Evolutionary conservation across 1,140 invertebrate species (phyloP).

Genomic region (Pogonognathellus flavescens): DNA sequence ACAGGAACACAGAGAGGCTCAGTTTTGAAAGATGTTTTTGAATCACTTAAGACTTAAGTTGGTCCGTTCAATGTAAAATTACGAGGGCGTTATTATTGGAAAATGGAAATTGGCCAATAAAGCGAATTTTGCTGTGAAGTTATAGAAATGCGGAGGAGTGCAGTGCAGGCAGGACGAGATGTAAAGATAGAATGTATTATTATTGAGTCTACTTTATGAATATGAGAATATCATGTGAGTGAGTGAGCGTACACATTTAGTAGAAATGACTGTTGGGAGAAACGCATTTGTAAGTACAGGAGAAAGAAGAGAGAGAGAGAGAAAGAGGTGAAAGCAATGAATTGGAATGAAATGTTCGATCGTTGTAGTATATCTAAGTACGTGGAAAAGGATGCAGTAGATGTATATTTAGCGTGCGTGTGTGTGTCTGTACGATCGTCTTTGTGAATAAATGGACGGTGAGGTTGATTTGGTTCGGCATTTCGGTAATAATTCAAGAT

Average conservation of each 20-base stretch:
- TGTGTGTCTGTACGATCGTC: constrained; percentile 1
- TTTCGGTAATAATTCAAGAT: constrained; percentile 46
- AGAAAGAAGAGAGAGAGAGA: background rate
- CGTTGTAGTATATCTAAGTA: background rate
- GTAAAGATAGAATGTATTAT: background rate
- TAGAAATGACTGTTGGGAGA: constrained; percentile 15
- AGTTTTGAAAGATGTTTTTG: too few relatives aligned
- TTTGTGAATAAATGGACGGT: constrained; percentile 33
- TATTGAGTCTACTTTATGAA: constrained; percentile 26
- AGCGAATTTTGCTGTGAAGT: background rate
- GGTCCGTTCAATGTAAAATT: too few relatives aligned
- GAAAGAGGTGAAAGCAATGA: constrained; percentile 41
- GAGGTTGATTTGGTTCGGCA: constrained; percentile 51
- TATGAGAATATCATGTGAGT: constrained; percentile 22
- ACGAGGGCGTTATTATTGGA: background rate
- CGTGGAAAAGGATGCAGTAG: too few relatives aligned
- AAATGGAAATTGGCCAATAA: constrained; percentile 28
- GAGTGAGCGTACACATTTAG: background rate
- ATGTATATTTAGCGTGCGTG: too few relatives aligned
- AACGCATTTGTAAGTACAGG: background rate
- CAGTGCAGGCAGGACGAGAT: constrained; percentile 6
- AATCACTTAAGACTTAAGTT: too few relatives aligned
- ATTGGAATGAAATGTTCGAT: constrained; percentile 39
- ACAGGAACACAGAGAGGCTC: too few relatives aligned
- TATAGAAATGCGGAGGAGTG: constrained; percentile 10